Percentiles rank a stretch among this genome's conserved stretches.
phyloP scores from a whole-genome alignment of 2,888 invertebrate genomes.

The Linnaemya vulpina region DNA sequence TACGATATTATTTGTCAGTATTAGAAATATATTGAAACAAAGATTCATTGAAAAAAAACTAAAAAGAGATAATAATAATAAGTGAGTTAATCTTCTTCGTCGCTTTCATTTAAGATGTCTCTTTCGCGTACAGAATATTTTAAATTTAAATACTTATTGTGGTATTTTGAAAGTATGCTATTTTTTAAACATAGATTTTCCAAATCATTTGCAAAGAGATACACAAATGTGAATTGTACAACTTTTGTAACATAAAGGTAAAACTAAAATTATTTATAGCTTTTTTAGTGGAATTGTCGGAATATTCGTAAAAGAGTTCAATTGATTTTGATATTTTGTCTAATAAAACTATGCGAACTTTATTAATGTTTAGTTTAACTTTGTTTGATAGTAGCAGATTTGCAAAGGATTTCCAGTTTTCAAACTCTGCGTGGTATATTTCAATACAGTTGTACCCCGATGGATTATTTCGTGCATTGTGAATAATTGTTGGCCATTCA shows the following conservation, averaged over 20 bases:
- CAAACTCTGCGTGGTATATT: slow-evolving; percentile 33
- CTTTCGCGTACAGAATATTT: too few species aligned
- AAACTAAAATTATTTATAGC: slow-evolving; percentile 43
- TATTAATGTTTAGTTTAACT: slow-evolving; percentile 32
- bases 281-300: slow-evolving; percentile 41
- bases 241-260: slow-evolving; percentile 16
- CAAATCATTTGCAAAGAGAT: slow-evolving; percentile 29
- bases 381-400: slow-evolving; percentile 47
- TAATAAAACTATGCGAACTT: slow-evolving; percentile 35
- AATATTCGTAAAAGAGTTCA: slow-evolving; percentile 33
- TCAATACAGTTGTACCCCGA: too few species aligned
- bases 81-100: slow-evolving; percentile 33
- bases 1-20: slow-evolving; percentile 33
- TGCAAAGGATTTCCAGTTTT: slow-evolving; percentile 53
- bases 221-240: slow-evolving; percentile 32
- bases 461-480: slow-evolving; percentile 46
- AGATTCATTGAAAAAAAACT: slow-evolving; percentile 38
- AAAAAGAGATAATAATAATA: slow-evolving; percentile 31
- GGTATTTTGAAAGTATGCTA: slow-evolving; percentile 34
- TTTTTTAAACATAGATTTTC: slow-evolving; percentile 39
- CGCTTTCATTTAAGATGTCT: slow-evolving; percentile 21
- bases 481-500: slow-evolving; percentile 48
- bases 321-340: slow-evolving; percentile 40
- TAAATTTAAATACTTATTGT: slow-evolving; percentile 47
- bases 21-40: slow-evolving; percentile 38